A percentile compares a stretch with the other conserved stretches of the same genome.
These are phyloP conservation scores for Muscicapa adusta DNA, from an alignment of 2,113 vertebrate genomes.

Conservation along the genomic window DNA sequence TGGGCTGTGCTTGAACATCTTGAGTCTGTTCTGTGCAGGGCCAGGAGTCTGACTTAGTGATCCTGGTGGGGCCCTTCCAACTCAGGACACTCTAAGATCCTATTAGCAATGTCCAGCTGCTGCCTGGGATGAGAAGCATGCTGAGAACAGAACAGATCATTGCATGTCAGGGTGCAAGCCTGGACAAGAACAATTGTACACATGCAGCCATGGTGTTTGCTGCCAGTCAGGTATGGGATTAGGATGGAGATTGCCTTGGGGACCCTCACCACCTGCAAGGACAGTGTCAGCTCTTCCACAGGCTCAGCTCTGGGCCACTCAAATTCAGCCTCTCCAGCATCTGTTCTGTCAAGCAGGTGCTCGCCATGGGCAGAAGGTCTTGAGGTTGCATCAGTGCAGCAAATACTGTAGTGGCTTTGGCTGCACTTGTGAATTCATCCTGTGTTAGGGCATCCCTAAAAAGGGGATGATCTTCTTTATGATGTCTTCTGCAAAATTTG, in stretches of 20 bases:
- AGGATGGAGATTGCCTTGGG: background rate
- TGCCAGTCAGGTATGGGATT: background rate
- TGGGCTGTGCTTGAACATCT: background rate
- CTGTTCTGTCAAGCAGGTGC: background rate
- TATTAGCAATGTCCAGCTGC: background rate
- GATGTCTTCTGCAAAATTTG: background rate
- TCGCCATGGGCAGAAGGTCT: accelerated
- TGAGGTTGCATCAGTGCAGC: background rate
- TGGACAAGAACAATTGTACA: background rate
- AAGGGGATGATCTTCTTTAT: background rate
- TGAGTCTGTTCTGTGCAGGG: background rate
- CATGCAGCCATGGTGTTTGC: background rate
- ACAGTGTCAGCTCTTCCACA: background rate
- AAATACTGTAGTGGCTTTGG: background rate
- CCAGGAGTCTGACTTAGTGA: background rate
- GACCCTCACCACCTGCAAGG: background rate
- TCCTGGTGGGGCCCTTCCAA: background rate
- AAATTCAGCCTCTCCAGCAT: accelerated
- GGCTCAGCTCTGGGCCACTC: background rate
- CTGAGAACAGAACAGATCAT: background rate
- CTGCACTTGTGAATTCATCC: background rate
- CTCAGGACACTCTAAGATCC: background rate
- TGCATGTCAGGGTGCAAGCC: background rate
- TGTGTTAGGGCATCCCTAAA: background rate
- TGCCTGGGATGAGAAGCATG: background rate